Evolutionary conservation across 2,113 vertebrate genomes (phyloP), one percentile per base, ranked within the genome.

Genomic region (Rafetus swinhoei): DNA sequence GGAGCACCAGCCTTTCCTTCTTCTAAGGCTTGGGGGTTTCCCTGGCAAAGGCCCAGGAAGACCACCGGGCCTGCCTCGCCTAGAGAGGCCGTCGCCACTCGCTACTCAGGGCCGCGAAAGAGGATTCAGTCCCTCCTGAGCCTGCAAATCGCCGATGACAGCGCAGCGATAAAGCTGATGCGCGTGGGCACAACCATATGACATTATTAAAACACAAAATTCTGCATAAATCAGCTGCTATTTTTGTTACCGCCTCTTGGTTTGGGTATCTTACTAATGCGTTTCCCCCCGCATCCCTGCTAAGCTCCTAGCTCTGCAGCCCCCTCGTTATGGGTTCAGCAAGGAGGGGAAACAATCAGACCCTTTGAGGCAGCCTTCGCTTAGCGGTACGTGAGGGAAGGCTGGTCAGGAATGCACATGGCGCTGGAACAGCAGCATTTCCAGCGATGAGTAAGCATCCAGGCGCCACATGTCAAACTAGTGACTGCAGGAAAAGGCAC

Each of bases 81-180:
- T 84, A 69, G 72, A 79, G 85, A 85, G 60, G 54, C n/a, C 21
- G 11, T 55, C 62, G 14, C 90, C 12, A 5, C 72, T 87, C 81
- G 16, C 1, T 32, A 53, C 79, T 59, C 83, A 91, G 92, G 76
- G 59, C n/a, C 84, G 91, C 90, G 10, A 91, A 93, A 95, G 92
- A 52, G 86, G 92, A 90, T 94, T 93, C 84, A 77, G 74, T n/a
- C 55, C n/a, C 11, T 88, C 85, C 84, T 56, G 86, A 94, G 88
- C 35, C 88, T 85, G 81, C 79, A 84, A 83, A 69, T 91, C 24
- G 12, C 90, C 9, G 39, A 88, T 77, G 84, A 85, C 77, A 65
- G 25, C 25, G 21, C 10, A 77, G 74, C 11, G 74, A 45, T 25
- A 24, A 50, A 87, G 92, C 86, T 83, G 90, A 82, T 90, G 81